phyloP scores from a whole-genome alignment of 2,797 vertebrate genomes.

The Rhinatrema bivittatum region DNA sequence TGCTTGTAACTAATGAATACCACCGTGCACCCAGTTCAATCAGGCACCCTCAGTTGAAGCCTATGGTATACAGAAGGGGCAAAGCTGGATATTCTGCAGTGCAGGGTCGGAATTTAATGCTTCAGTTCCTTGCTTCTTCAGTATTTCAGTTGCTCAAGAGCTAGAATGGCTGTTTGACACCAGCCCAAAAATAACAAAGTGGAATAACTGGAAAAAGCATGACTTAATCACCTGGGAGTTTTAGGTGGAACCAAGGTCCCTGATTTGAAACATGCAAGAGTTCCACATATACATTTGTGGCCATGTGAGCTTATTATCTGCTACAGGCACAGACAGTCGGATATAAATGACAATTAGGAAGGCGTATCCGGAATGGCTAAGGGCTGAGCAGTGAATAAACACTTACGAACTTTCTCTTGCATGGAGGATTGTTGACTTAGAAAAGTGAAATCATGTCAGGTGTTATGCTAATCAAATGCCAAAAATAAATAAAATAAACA shows the following conservation, averaged over 20 bases:
- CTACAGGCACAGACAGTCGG: slow-evolving; percentile 32
- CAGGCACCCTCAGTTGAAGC: neutral
- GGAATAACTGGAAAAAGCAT: slow-evolving; percentile 1
- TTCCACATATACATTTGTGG: slow-evolving; percentile 29
- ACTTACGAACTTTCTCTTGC: slow-evolving; percentile 36
- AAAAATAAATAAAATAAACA: slow-evolving; percentile 25
- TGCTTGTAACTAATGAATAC: too few relatives aligned
- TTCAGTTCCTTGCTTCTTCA: neutral
- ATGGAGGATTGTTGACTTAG: neutral
- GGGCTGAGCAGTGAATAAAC: slow-evolving; percentile 32
- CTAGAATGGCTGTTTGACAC: slow-evolving; percentile 3
- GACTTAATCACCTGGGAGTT: too few relatives aligned
- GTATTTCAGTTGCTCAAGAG: slow-evolving; percentile 1
- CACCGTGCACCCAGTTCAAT: too few relatives aligned
- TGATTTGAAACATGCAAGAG: slow-evolving; percentile 20
- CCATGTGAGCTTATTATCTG: slow-evolving; percentile 40
- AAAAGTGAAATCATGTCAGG: slow-evolving; percentile 8
- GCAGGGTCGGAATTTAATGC: slow-evolving; percentile 21
- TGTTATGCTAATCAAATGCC: slow-evolving; percentile 29
- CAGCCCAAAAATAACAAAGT: neutral
- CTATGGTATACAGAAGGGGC: slow-evolving; percentile 10
- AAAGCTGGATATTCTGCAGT: slow-evolving; percentile 1
- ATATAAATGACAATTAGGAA: slow-evolving; percentile 43
- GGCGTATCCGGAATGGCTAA: slow-evolving; percentile 39
- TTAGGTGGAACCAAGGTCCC: too few relatives aligned